phyloP scores from a whole-genome alignment of 2,113 vertebrate genomes.

The Uria aalge region DNA sequence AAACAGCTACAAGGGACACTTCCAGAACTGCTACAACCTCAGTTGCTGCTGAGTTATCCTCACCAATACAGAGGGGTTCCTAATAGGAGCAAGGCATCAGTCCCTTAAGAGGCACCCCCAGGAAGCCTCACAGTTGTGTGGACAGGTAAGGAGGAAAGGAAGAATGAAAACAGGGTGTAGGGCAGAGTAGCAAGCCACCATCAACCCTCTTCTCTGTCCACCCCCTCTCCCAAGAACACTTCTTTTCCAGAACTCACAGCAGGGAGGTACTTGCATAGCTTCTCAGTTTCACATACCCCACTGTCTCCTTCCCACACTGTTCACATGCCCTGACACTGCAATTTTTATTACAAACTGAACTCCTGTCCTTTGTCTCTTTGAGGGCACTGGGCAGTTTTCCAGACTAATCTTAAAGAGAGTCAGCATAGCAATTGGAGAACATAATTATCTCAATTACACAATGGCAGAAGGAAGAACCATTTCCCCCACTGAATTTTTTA shows the following conservation, averaged over 20 bases:
- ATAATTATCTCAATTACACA: neutral
- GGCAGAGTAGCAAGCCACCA: neutral
- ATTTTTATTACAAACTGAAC: neutral
- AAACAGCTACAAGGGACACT: neutral
- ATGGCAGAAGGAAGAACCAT: neutral
- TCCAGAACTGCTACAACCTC: neutral
- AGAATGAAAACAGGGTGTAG: neutral
- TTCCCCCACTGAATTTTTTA: neutral
- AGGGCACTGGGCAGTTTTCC: slow-evolving; percentile 10
- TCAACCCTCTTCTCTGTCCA: neutral
- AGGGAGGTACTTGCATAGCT: neutral
- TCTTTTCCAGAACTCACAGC: neutral
- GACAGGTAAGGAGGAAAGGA: neutral
- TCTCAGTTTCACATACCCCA: neutral
- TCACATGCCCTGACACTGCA: neutral
- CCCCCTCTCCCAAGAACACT: neutral
- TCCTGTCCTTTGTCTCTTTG: neutral
- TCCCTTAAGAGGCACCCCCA: neutral
- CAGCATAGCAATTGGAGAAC: neutral
- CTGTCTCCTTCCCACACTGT: neutral
- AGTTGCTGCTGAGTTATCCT: neutral
- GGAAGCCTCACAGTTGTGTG: neutral
- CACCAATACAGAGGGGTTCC: neutral
- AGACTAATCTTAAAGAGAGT: slow-evolving; percentile 4
- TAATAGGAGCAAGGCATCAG: neutral